These are phyloP conservation scores for Eilema sororculum DNA, from an alignment of 2,888 invertebrate species.

Conservation along the genomic window DNA sequence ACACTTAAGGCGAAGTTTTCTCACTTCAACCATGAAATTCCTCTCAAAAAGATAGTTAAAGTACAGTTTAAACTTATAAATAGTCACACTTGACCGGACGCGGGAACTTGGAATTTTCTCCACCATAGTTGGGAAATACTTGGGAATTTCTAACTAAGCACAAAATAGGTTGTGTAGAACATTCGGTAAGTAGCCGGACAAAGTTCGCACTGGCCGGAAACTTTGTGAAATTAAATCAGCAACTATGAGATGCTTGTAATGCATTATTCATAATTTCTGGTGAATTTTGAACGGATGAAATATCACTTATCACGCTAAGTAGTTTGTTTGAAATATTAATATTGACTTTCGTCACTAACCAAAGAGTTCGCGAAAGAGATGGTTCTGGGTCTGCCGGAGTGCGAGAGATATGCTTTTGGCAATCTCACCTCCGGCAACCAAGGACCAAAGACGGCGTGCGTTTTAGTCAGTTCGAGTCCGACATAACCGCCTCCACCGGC, in stretches of 20 bases:
- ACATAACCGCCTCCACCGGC: too few relatives aligned
- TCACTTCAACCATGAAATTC: constrained; percentile 9
- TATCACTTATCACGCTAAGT: background rate
- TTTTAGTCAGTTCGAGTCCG: too few relatives aligned
- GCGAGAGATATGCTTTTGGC: too few relatives aligned
- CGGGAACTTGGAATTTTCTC: constrained; percentile 24
- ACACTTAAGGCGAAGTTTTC: background rate
- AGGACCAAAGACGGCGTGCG: too few relatives aligned
- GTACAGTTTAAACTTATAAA: constrained; percentile 27
- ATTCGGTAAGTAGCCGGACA: constrained; percentile 20
- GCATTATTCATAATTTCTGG: constrained; percentile 17
- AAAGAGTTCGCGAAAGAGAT: too few relatives aligned
- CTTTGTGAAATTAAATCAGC: constrained; percentile 36
- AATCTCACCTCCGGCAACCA: too few relatives aligned
- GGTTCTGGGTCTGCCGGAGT: too few relatives aligned
- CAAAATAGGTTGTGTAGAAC: constrained; percentile 33
- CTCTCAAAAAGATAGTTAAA: constrained; percentile 38
- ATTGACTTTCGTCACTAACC: too few relatives aligned
- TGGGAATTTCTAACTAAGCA: constrained; percentile 28
- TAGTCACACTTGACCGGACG: constrained; percentile 24
- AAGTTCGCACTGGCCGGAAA: constrained; percentile 24
- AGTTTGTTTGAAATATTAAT: background rate
- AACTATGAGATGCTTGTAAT: constrained; percentile 21
- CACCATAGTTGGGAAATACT: constrained; percentile 34
- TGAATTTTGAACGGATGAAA: constrained; percentile 3